Evolutionary conservation across 2,797 vertebrate genomes (phyloP), one percentile per base, ranked within the genome.

Genomic region (Chiroxiphia lanceolata): DNA sequence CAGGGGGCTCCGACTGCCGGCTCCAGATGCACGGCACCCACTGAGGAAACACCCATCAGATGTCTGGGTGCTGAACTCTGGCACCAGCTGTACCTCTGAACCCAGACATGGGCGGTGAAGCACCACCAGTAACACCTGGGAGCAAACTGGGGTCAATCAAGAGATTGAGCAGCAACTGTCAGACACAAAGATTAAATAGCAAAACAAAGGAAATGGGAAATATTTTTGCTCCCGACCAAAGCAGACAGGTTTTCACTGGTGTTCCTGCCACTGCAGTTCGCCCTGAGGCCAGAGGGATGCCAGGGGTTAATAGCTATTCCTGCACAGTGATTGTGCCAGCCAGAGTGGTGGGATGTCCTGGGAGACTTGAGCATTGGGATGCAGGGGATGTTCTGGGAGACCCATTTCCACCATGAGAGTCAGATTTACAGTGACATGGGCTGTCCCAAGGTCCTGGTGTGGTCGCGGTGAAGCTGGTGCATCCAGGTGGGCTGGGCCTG

Each of bases 351-450:
- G 14, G 27, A 56, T 15, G 23, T 38, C 9, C 27, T 11, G 42
- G 63, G 31, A 81, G 27, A 69, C 19, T 7, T 11, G 17, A 48
- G 45, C 13, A 19, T 10, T 36, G 17, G n/a, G 64, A 47, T 48
- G 45, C 17, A 19, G 17, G 14, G 45, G 25, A 20, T 42, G 23
- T 23, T 38, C 29, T 13, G 34, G 45, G 34, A 64, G 34, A 71
- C 17, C 4, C 0, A 0, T 56, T 65, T 45, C 48, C 61, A 26
- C 21, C 0, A 0, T 2, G 13, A 50, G 2, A 48, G 33, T 34
- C 59, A n/a, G 7, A 45, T 12, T 60, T 36, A 34, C n/a, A 57
- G 63, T 0, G 0, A 47, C 36, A 19, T 2, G 2, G 29, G 26
- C n/a, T 72, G 33, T 29, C 34, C 36, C n/a, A 6, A 9, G 13